These are phyloP conservation scores for Drosophila ohnishii DNA, from an alignment of 1,140 invertebrate species.

Conservation along the genomic window DNA sequence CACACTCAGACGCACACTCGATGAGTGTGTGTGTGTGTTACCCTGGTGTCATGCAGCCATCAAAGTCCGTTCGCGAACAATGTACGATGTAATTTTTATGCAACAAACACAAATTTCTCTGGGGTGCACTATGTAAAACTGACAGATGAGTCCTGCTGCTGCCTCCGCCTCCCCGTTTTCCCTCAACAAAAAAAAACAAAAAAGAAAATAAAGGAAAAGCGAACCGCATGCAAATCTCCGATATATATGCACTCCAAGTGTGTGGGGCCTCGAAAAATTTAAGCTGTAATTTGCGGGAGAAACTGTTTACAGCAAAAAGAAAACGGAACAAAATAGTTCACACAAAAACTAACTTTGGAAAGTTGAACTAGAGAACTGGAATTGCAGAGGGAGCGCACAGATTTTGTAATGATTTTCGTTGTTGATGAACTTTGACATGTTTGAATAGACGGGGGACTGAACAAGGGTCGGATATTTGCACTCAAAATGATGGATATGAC, in stretches of 20 bases:
- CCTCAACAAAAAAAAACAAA: constrained; percentile 20
- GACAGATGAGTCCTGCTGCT: constrained; percentile 66
- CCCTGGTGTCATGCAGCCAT: constrained; percentile 61
- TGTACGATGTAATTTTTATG: constrained; percentile 77
- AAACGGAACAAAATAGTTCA: constrained; percentile 5
- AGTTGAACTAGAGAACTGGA: constrained; percentile 28
- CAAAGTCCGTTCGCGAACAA: constrained; percentile 74
- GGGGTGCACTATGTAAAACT: constrained; percentile 78
- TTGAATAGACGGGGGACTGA: constrained; percentile 18
- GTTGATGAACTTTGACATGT: constrained; percentile 43
- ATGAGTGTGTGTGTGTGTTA: constrained; percentile 7
- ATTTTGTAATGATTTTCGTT: constrained; percentile 46
- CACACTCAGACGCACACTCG: constrained; percentile 57
- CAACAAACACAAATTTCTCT: constrained; percentile 79
- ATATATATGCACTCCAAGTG: constrained; percentile 27
- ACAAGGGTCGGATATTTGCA: neutral
- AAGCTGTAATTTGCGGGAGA: constrained; percentile 48
- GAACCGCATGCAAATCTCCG: constrained; percentile 30
- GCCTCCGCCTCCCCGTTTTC: neutral
- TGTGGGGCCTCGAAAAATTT: constrained; percentile 20
- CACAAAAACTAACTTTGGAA: constrained; percentile 41
- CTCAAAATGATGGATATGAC: constrained; percentile 22
- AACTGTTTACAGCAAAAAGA: constrained; percentile 39
- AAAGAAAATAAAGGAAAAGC: constrained; percentile 32
- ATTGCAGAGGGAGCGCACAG: constrained; percentile 6